Evolutionary conservation across 2,888 invertebrate genomes (phyloP).

Genomic region (Lissocephala sabroskyi): DNA sequence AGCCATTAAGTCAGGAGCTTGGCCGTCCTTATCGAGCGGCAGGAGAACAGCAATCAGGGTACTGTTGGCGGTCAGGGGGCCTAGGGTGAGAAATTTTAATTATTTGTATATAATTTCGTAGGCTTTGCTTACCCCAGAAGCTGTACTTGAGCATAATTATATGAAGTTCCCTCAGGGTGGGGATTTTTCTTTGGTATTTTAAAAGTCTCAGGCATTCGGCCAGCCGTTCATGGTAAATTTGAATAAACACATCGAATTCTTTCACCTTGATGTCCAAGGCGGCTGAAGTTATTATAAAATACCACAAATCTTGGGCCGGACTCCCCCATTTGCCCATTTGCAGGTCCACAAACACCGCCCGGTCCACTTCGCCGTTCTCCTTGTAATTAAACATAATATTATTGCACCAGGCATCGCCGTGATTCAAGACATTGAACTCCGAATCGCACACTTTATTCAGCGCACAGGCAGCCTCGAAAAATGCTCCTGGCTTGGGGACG

Average conservation of each 20-base stretch:
- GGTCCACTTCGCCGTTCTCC: conserved; percentile 33
- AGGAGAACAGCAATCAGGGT: conserved; percentile 36
- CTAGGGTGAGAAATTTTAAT: too few species aligned
- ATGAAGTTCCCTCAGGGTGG: conserved; percentile 45
- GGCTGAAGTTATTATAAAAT: conserved; percentile 50
- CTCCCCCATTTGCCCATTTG: conserved; percentile 61
- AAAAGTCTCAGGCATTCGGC: conserved; percentile 42
- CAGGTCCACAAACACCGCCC: conserved; percentile 58
- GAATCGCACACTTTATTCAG: too few species aligned
- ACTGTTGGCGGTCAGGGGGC: conserved; percentile 35
- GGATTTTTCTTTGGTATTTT: conserved; percentile 34
- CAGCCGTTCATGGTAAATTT: conserved; percentile 50
- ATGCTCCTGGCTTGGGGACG: too few species aligned
- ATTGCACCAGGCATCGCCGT: conserved; percentile 68
- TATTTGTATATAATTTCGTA: too few species aligned
- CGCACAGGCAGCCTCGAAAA: too few species aligned
- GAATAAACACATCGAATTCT: conserved; percentile 48
- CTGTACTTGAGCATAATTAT: conserved; percentile 51
- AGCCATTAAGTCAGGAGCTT: conserved; percentile 41
- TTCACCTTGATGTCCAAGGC: conserved; percentile 37
- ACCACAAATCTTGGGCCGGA: conserved; percentile 53
- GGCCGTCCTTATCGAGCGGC: conserved; percentile 58
- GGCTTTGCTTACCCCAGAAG: conserved; percentile 58
- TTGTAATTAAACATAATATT: conserved; percentile 63
- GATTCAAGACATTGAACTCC: conserved; percentile 61